These are phyloP conservation scores for Stomatorhinus walkeri DNA, from an alignment of 2,797 vertebrate genomes.

Conservation along the genomic window DNA sequence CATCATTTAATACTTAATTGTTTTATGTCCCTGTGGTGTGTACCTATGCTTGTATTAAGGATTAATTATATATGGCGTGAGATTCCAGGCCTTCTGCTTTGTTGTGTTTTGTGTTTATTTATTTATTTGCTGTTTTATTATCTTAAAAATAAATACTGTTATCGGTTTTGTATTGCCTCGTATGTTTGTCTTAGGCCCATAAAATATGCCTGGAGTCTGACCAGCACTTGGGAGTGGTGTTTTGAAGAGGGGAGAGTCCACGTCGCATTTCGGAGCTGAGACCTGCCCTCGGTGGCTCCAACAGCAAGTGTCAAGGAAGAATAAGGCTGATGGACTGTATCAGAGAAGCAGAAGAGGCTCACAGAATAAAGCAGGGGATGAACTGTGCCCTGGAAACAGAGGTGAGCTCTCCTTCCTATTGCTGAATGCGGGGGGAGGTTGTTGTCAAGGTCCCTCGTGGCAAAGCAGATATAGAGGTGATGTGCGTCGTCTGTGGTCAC, in stretches of 20 bases:
- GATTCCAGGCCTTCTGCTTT: neutral
- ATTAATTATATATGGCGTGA: neutral
- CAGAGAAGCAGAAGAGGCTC: neutral
- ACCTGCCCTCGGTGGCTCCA: neutral
- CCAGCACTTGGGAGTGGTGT: neutral
- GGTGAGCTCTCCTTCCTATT: neutral
- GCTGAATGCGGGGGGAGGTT: neutral
- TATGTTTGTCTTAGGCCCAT: neutral
- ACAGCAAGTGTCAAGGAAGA: neutral
- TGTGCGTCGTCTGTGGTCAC: neutral
- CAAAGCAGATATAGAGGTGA: neutral
- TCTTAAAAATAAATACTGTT: neutral
- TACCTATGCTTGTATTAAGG: neutral
- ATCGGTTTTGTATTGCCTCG: neutral
- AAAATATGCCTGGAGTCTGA: neutral
- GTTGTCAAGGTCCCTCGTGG: neutral
- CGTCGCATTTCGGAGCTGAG: neutral
- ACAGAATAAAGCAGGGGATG: neutral
- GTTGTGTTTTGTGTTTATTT: neutral
- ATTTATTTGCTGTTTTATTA: neutral
- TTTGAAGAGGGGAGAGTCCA: neutral
- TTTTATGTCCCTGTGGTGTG: neutral
- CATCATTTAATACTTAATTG: neutral
- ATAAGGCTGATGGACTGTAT: constrained; percentile 11
- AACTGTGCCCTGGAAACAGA: neutral